These are phyloP conservation scores for Periphyllus acericola DNA, from an alignment of 2,888 invertebrate genomes.

Conservation along the genomic window DNA sequence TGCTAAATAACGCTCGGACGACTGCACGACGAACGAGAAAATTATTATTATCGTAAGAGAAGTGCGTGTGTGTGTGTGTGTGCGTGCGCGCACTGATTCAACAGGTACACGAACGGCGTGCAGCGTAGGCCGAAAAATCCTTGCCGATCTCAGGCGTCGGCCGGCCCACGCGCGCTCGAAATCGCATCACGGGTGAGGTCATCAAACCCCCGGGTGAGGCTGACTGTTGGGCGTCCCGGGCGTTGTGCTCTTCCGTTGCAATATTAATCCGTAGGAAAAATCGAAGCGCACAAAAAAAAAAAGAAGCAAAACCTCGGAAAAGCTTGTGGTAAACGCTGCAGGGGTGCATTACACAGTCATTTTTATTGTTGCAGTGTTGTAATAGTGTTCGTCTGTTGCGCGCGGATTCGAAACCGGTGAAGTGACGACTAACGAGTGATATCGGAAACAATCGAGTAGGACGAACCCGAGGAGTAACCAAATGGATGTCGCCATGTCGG, in stretches of 20 bases:
- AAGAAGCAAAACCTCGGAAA: background rate
- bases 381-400: background rate
- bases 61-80: background rate
- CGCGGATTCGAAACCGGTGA: too few species aligned
- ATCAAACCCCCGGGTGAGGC: conserved; percentile 25
- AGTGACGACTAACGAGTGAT: too few species aligned
- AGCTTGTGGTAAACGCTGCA: background rate
- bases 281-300: background rate
- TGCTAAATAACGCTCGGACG: background rate
- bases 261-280: background rate
- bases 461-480: too few species aligned
- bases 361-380: background rate
- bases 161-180: conserved; percentile 42
- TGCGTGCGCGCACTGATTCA: background rate
- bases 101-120: background rate
- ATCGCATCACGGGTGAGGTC: conserved; percentile 45
- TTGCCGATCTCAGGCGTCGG: conserved; percentile 44
- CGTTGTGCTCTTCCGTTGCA: background rate
- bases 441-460: too few species aligned
- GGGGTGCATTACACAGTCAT: too few species aligned
- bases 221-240: background rate
- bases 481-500: too few species aligned
- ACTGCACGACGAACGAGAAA: background rate
- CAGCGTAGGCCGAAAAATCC: conserved; percentile 57
- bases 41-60: conserved; percentile 2